Base-by-base conservation (phyloP, 1,140 invertebrate genomes). In the Gryllus bimaculatus region DNA sequence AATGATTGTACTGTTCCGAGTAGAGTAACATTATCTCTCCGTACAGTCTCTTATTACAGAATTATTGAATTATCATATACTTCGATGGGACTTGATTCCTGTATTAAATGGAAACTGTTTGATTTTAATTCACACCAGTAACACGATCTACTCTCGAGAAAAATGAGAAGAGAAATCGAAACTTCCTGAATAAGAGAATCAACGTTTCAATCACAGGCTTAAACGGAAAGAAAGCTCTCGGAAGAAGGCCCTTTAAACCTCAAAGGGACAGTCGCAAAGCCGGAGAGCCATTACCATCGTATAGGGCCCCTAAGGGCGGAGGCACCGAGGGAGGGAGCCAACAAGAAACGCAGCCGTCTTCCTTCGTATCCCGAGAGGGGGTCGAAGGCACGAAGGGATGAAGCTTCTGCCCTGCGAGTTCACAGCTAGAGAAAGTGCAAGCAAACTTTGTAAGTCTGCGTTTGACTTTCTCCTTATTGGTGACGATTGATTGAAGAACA, bases 401-500 rank as follows among this genome's bases (percentile, higher is more conserved):
- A 66, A 66, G 18, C 54, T 66, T 66, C 54, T 3, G 10, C 54
- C 10, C 54, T 10, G 54, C 10, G 54, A 66, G 54, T 10, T 66
- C 54, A 10, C 18, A 66, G 26, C 26, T 66, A 18, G 54, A 66
- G 18, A 7, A 10, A 66, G 10, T 13, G 54, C 54, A 18, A 66
- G 54, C 54, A 66, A 66, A 66, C 54, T 66, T 66, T 66, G 54
- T 66, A 18, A 66, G 54, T 66, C 54, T 66, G 54, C 54, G 54
- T 66, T 66, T 66, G 54, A 66, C 54, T 66, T 66, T 66, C 54
- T 66, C 18, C 54, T 66, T 66, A 66, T 66, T 66, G 54, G 54
- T 66, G 54, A 66, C 54, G 54, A 66, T 66, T 66, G 54, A 66
- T 66, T 66, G 54, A 66, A 66, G 54, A 66, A 66, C 54, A 66